Conservation (phyloP, 1,140 invertebrate species). For the Nautilus pompilius region DNA sequence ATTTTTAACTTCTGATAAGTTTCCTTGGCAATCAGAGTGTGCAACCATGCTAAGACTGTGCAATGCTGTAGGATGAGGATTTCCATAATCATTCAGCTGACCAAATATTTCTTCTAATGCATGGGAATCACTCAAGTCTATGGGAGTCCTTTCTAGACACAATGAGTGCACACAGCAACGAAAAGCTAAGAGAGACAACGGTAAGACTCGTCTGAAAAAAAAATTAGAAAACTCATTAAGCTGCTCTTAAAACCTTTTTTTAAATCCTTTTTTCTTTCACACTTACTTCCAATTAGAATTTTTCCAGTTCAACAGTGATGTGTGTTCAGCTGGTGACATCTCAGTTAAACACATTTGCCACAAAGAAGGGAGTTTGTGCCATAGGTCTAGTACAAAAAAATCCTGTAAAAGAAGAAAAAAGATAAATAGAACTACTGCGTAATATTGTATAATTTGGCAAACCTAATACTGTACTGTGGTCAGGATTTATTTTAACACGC, state of each 20-base stretch:
- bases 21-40: too few relatives aligned
- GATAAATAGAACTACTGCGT: too few relatives aligned
- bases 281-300: not conserved
- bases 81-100: slow-evolving; percentile 13
- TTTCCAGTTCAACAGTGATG: slow-evolving; percentile 12
- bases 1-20: too few relatives aligned
- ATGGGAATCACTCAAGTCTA: not conserved
- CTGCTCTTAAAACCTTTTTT: too few relatives aligned
- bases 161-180: slow-evolving; percentile 38
- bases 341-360: too few relatives aligned
- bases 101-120: too few relatives aligned
- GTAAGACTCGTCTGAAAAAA: slow-evolving; percentile 42
- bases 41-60: slow-evolving; percentile 61
- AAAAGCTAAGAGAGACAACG: slow-evolving; percentile 68
- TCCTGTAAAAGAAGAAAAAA: too few relatives aligned
- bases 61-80: slow-evolving; percentile 50
- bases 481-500: too few relatives aligned
- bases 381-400: slow-evolving; percentile 44
- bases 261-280: not conserved
- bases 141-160: slow-evolving; percentile 27
- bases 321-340: slow-evolving; percentile 25
- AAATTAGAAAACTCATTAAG: not conserved
- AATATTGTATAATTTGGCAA: too few relatives aligned
- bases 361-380: slow-evolving; percentile 32
- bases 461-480: too few relatives aligned